Percentiles rank a stretch among this genome's conserved stretches.
Evolutionary conservation across 2,113 vertebrate genomes (phyloP).

Genomic region (Tichodroma muraria): DNA sequence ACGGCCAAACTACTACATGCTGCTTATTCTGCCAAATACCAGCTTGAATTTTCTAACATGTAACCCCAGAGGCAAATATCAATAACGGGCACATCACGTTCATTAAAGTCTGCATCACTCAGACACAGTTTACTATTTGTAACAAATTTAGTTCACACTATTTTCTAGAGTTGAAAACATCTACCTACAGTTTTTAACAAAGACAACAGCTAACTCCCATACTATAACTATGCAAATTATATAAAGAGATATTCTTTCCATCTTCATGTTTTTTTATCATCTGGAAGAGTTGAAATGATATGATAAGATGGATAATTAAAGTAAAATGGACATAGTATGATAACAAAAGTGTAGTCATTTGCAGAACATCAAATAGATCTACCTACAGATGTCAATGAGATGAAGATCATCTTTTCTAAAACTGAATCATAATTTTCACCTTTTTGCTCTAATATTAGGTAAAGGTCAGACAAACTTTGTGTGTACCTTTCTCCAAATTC

Average conservation of each 20-base stretch:
- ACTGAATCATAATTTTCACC: neutral
- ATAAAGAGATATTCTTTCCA: neutral
- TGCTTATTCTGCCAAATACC: neutral
- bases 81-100: neutral
- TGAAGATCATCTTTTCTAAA: neutral
- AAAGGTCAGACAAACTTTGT: neutral
- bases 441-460: neutral
- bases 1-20: too few relatives aligned
- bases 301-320: neutral
- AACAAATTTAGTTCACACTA: neutral
- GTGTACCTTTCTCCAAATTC: neutral
- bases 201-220: neutral
- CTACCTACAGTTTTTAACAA: neutral
- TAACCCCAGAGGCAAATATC: neutral
- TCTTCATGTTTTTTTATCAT: neutral
- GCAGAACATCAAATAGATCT: neutral
- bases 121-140: neutral
- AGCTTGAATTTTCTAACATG: neutral
- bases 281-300: neutral
- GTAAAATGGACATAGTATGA: neutral
- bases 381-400: neutral
- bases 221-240: neutral
- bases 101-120: neutral
- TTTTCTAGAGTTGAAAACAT: neutral
- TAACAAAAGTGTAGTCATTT: neutral